Conservation (phyloP, 2,888 invertebrate genomes). For the Pecten maximus region DNA sequence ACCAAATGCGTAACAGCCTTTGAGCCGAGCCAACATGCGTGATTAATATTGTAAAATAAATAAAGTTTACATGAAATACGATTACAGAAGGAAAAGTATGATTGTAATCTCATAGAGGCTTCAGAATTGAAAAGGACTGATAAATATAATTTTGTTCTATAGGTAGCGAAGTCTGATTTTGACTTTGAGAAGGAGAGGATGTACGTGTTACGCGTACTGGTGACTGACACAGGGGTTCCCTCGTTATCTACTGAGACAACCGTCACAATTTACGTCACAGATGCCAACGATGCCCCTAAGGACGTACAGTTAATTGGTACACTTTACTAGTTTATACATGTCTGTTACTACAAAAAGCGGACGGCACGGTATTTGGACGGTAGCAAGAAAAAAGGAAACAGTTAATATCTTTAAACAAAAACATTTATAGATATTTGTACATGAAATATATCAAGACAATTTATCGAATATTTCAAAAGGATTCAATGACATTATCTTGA, state of each 20-base stretch:
- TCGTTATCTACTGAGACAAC: conserved; percentile 50
- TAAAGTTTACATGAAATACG: no score
- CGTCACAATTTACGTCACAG: conserved; percentile 54
- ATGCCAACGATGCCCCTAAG: conserved; percentile 64
- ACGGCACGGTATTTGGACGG: not conserved
- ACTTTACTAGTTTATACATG: not conserved
- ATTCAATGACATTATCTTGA: no score
- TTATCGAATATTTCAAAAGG: not conserved
- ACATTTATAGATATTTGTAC: not conserved
- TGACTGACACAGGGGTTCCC: conserved; percentile 61
- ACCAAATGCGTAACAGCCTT: no score
- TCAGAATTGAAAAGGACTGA: no score
- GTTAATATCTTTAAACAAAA: not conserved
- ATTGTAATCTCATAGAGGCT: no score
- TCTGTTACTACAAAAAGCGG: not conserved
- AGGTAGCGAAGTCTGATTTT: conserved; percentile 56
- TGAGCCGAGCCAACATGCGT: no score
- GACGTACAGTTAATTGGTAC: conserved; percentile 58
- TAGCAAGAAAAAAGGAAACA: not conserved
- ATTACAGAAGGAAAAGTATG: no score
- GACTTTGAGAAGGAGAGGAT: conserved; percentile 56
- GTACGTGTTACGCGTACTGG: conserved; percentile 53
- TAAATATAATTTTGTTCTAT: no score
- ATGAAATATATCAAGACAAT: not conserved
- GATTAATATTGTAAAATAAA: no score